phyloP scores from a whole-genome alignment of 2,113 vertebrate species.

The Tychaedon coryphoeus region DNA sequence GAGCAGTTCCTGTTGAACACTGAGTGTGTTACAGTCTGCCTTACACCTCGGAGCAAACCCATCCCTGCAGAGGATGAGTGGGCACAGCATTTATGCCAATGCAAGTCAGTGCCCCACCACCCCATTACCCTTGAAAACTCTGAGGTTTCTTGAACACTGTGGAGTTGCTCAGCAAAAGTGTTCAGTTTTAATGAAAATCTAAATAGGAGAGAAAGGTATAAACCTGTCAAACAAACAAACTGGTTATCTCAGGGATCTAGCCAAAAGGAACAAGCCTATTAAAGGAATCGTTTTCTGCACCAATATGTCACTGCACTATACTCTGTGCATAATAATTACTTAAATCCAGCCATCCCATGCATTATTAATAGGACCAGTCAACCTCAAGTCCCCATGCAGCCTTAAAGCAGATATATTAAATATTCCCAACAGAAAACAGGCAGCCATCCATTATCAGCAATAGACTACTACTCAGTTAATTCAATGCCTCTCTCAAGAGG shows the following conservation, averaged over 20 bases:
- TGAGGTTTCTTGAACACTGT: background rate
- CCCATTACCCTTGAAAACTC: background rate
- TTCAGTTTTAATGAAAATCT: conserved; percentile 21
- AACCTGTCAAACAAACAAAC: conserved; percentile 56
- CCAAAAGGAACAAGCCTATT: conserved; percentile 52
- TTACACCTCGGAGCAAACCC: background rate
- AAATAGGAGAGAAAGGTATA: background rate
- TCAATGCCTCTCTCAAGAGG: background rate
- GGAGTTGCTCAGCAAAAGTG: background rate
- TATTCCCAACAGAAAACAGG: conserved; percentile 15
- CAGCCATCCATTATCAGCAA: background rate
- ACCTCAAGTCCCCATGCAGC: conserved; percentile 19
- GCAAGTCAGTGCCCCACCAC: background rate
- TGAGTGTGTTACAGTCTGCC: accelerated
- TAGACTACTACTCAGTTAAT: background rate
- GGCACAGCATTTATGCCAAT: background rate
- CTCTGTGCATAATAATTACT: conserved; percentile 47
- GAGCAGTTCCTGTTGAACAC: background rate
- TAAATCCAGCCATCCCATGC: conserved; percentile 36
- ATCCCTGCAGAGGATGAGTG: background rate
- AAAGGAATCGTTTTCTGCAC: conserved; percentile 29
- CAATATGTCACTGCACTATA: conserved; percentile 44
- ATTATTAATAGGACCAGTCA: conserved; percentile 54
- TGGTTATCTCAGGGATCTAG: conserved; percentile 38
- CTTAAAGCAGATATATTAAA: conserved; percentile 42